Evolutionary conservation across 2,797 vertebrate species (phyloP).

Genomic region (Sebastes miniatus): DNA sequence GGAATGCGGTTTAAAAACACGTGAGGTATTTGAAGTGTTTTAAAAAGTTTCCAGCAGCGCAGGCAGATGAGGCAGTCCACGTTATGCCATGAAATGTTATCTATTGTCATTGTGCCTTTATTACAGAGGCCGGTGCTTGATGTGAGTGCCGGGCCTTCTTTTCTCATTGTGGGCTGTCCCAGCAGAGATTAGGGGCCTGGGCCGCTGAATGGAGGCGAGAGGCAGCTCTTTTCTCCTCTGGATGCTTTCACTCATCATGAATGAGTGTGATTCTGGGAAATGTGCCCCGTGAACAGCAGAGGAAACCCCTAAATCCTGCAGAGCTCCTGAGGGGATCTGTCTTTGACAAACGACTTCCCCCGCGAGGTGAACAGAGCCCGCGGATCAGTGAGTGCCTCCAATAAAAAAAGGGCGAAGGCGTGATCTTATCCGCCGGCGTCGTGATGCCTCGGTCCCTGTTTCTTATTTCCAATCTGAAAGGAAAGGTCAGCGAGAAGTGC

Average conservation of each 20-base stretch:
- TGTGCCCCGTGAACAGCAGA: conserved; percentile 66
- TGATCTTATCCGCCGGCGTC: conserved; percentile 56
- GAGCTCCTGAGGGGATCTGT: conserved; percentile 65
- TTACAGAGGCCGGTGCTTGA: conserved; percentile 50
- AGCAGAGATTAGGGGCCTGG: conserved; percentile 75
- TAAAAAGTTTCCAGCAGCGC: conserved; percentile 20
- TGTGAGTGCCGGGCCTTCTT: conserved; percentile 61
- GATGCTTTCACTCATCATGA: conserved; percentile 72
- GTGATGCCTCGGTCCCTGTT: conserved; percentile 37
- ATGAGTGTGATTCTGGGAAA: conserved; percentile 80
- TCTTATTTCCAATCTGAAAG: conserved; percentile 30
- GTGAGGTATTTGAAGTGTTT: conserved; percentile 24
- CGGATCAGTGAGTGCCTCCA: conserved; percentile 50
- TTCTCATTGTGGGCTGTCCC: conserved; percentile 64
- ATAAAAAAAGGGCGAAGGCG: conserved; percentile 57
- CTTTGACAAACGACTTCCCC: conserved; percentile 76
- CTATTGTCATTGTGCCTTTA: conserved; percentile 60
- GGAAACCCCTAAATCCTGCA: conserved; percentile 77
- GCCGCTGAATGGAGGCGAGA: conserved; percentile 67
- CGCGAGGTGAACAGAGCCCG: conserved; percentile 28
- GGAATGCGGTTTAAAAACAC: conserved; percentile 18
- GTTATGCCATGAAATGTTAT: conserved; percentile 61
- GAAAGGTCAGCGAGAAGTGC: conserved; percentile 44
- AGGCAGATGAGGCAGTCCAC: conserved; percentile 28
- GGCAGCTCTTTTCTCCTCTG: conserved; percentile 50